Percentiles rank a stretch among this genome's conserved stretches.
Conservation (phyloP, 2,797 vertebrate species). For the Microcaecilia unicolor region DNA sequence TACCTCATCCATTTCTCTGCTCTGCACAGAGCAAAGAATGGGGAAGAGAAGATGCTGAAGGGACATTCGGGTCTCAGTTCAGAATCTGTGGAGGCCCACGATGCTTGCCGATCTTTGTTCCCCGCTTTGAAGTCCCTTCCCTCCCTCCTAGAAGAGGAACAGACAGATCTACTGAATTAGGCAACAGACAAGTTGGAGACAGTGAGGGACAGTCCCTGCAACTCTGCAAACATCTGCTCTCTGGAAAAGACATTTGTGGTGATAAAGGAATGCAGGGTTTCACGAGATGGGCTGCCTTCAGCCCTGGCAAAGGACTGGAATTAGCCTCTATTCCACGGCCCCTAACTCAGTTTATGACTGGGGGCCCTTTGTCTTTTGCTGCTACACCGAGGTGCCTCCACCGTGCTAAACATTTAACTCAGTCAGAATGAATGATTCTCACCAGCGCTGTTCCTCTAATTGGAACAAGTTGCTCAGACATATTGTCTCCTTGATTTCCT, state of each 20-base stretch:
- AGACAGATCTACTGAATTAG: constrained; percentile 49
- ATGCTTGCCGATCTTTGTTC: constrained; percentile 55
- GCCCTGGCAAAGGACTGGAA: constrained; percentile 33
- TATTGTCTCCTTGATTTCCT: constrained; percentile 72
- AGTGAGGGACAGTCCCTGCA: constrained; percentile 24
- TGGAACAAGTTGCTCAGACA: constrained; percentile 71
- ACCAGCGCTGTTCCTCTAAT: constrained; percentile 60
- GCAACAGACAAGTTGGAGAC: constrained; percentile 58
- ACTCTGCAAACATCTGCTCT: constrained; percentile 53
- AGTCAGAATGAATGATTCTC: constrained; percentile 63
- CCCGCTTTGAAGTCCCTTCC: constrained; percentile 59
- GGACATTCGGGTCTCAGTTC: constrained; percentile 45
- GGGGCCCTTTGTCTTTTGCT: constrained; percentile 46
- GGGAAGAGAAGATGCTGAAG: constrained; percentile 41
- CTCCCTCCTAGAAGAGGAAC: constrained; percentile 39
- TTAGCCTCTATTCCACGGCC: constrained; percentile 34
- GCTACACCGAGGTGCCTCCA: constrained; percentile 48
- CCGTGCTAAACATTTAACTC: constrained; percentile 52
- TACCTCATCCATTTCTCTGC: too few relatives aligned
- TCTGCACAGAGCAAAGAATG: too few relatives aligned
- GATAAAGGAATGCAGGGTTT: constrained; percentile 43
- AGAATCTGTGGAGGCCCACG: constrained; percentile 44
- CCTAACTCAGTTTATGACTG: constrained; percentile 27
- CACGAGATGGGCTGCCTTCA: constrained; percentile 36
- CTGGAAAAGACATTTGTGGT: constrained; percentile 29